phyloP scores from a whole-genome alignment of 2,113 vertebrate species.

The Gavialis gangeticus region DNA sequence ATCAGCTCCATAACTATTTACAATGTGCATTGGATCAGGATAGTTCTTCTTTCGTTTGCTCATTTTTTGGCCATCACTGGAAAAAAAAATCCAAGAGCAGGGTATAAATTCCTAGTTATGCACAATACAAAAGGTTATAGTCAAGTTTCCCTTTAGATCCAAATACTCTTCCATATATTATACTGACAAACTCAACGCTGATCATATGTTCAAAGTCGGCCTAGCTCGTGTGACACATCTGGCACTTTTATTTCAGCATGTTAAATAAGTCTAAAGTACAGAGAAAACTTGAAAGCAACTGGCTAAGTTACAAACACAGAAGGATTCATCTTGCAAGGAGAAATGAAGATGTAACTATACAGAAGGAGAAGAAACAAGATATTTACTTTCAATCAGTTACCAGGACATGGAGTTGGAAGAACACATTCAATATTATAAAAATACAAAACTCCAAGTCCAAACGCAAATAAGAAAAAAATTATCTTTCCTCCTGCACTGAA shows the following conservation, averaged over 20 bases:
- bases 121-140: neutral
- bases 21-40: constrained; percentile 89
- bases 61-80: constrained; percentile 99
- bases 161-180: neutral
- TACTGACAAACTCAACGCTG: neutral
- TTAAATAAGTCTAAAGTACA: neutral
- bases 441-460: neutral
- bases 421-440: neutral
- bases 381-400: neutral
- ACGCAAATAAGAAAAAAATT: neutral
- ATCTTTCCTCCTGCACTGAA: neutral
- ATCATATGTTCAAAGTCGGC: neutral
- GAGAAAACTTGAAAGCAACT: neutral
- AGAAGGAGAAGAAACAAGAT: neutral
- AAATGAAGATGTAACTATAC: neutral
- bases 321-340: neutral
- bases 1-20: constrained; percentile 93
- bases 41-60: constrained; percentile 99
- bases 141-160: neutral
- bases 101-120: neutral
- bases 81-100: constrained; percentile 11
- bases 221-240: neutral
- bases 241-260: neutral
- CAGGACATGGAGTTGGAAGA: neutral
- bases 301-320: neutral